Percentiles rank a stretch among this genome's conserved stretches.
These are phyloP conservation scores for Dryoscopus gambensis DNA, from an alignment of 2,113 vertebrate species.

Conservation along the genomic window DNA sequence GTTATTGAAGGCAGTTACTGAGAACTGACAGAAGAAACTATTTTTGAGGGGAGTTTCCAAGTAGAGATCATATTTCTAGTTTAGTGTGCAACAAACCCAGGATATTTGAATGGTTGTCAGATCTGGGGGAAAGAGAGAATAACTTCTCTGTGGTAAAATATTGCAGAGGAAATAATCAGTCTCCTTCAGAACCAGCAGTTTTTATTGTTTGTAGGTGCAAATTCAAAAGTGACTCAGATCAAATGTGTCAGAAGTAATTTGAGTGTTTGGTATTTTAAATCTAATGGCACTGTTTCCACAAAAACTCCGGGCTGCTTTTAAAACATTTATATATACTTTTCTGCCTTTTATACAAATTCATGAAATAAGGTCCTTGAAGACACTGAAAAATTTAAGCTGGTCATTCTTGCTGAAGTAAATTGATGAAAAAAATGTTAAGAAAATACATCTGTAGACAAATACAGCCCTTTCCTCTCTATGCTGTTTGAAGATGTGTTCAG, in stretches of 20 bases:
- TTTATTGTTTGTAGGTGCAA: conserved; percentile 34
- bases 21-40: conserved; percentile 30
- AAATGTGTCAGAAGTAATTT: conserved; percentile 38
- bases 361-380: conserved; percentile 25
- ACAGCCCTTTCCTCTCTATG: background rate
- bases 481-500: background rate
- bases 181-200: background rate
- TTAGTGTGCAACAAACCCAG: conserved; percentile 7
- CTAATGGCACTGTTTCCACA: background rate
- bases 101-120: background rate
- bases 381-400: conserved; percentile 21
- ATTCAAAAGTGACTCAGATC: conserved; percentile 1
- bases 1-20: conserved; percentile 24
- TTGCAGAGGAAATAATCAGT: conserved; percentile 17
- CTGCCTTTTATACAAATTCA: conserved; percentile 10
- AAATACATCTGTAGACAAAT: background rate
- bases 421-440: background rate
- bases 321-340: conserved; percentile 11
- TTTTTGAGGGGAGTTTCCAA: conserved; percentile 41
- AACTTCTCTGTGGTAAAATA: conserved; percentile 7
- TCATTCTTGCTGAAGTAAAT: conserved; percentile 30
- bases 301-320: conserved; percentile 12
- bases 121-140: background rate
- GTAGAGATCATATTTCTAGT: conserved; percentile 8
- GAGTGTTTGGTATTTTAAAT: conserved; percentile 15